These are phyloP conservation scores for Trachops cirrhosus DNA, from an alignment of 2,797 vertebrate genomes.

Conservation along the genomic window DNA sequence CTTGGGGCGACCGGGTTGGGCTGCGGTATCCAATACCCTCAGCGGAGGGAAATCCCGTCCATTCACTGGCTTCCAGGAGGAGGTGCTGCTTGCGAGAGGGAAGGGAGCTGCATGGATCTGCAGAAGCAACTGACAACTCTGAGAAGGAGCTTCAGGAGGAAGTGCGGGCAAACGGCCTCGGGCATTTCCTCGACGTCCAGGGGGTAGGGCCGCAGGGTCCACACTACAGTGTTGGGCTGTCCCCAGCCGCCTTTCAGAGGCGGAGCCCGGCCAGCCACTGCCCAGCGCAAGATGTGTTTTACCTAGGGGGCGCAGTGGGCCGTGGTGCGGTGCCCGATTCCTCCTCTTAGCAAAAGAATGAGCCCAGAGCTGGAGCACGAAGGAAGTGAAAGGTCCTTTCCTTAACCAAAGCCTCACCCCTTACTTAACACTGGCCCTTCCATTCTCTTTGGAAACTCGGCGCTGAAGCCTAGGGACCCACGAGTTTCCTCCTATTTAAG, in stretches of 20 bases:
- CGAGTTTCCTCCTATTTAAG: not conserved
- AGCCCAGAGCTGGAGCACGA: not conserved
- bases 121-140: not conserved
- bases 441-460: not conserved
- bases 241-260: not conserved
- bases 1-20: not conserved
- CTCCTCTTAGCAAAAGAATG: not conserved
- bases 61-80: not conserved
- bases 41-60: not conserved
- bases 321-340: accelerated
- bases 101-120: not conserved
- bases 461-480: not conserved
- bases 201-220: too few species aligned
- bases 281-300: not conserved
- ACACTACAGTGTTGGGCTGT: accelerated
- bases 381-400: not conserved
- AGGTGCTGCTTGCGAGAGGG: not conserved
- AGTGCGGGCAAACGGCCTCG: not conserved
- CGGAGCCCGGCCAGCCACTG: not conserved
- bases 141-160: not conserved
- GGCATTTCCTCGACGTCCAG: not conserved
- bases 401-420: not conserved
- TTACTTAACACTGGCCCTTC: not conserved
- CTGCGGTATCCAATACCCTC: not conserved
- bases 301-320: not conserved